Percentiles rank a stretch among this genome's conserved stretches.
Evolutionary conservation across 2,888 invertebrate genomes (phyloP).

Genomic region (Cylloceria caligata): DNA sequence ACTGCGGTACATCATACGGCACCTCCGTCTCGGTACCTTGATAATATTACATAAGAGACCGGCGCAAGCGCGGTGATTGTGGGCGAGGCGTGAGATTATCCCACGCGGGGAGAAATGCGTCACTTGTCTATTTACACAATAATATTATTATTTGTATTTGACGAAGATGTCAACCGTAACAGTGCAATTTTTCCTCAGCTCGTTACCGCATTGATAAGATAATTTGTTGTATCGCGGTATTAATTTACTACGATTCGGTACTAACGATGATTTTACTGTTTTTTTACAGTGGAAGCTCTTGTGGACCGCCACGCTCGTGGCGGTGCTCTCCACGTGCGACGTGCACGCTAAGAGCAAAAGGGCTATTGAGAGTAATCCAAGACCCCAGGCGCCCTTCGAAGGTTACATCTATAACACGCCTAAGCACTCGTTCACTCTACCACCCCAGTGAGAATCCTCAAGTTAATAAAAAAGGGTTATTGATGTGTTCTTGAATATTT

Average conservation of each 20-base stretch:
- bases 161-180: conserved; percentile 34
- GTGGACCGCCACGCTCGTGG: conserved; percentile 81
- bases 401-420: conserved; percentile 80
- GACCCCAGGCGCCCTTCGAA: conserved; percentile 74
- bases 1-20: conserved; percentile 63
- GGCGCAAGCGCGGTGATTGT: conserved; percentile 72
- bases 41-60: conserved; percentile 69
- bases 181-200: neutral
- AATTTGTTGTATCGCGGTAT: neutral
- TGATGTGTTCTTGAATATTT: conserved; percentile 9
- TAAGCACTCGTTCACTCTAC: conserved; percentile 76
- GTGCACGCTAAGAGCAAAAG: conserved; percentile 78
- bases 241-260: conserved; percentile 44
- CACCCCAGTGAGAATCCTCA: conserved; percentile 73
- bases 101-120: conserved; percentile 70
- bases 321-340: conserved; percentile 79
- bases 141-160: conserved; percentile 43
- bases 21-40: conserved; percentile 42
- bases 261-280: conserved; percentile 7
- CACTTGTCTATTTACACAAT: conserved; percentile 43
- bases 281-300: conserved; percentile 79
- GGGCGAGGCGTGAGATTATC: conserved; percentile 81
- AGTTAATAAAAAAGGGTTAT: neutral
- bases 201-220: neutral
- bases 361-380: conserved; percentile 78